Evolutionary conservation across 2,888 invertebrate genomes (phyloP).

Genomic region (Leucoptera coffeella): DNA sequence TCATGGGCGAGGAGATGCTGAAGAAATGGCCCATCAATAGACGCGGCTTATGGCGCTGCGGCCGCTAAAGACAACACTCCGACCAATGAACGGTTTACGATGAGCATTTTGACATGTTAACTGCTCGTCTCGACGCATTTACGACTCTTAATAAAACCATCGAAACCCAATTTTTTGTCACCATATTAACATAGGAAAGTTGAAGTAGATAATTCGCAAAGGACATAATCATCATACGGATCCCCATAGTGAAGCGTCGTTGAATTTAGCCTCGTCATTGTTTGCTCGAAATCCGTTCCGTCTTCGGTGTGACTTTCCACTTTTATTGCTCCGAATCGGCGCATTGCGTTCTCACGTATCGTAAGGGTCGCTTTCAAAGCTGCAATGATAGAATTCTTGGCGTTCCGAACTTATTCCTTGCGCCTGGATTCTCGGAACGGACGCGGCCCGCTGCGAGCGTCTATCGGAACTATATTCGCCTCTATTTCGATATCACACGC

Average conservation of each 20-base stretch:
- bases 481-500: conserved; percentile 21
- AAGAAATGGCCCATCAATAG: conserved; percentile 37
- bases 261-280: too few relatives aligned
- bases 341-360: conserved; percentile 34
- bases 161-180: conserved; percentile 25
- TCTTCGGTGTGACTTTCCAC: conserved; percentile 18
- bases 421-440: conserved; percentile 38
- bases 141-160: conserved; percentile 35
- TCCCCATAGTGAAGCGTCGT: conserved; percentile 14
- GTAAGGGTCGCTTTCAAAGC: conserved; percentile 33
- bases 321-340: conserved; percentile 26
- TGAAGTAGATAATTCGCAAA: background rate
- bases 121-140: conserved; percentile 35
- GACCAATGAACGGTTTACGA: conserved; percentile 38
- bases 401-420: conserved; percentile 39
- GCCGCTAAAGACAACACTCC: conserved; percentile 40
- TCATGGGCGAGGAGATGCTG: conserved; percentile 28
- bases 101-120: conserved; percentile 43
- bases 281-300: too few relatives aligned
- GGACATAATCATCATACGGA: conserved; percentile 10
- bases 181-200: background rate
- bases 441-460: conserved; percentile 9
- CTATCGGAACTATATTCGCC: conserved; percentile 13
- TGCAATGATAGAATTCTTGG: conserved; percentile 39
- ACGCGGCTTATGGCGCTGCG: conserved; percentile 26